Evolutionary conservation across 2,797 vertebrate genomes (phyloP), one percentile per base, ranked within the genome.

Genomic region (Phrynocephalus guinanensis): DNA sequence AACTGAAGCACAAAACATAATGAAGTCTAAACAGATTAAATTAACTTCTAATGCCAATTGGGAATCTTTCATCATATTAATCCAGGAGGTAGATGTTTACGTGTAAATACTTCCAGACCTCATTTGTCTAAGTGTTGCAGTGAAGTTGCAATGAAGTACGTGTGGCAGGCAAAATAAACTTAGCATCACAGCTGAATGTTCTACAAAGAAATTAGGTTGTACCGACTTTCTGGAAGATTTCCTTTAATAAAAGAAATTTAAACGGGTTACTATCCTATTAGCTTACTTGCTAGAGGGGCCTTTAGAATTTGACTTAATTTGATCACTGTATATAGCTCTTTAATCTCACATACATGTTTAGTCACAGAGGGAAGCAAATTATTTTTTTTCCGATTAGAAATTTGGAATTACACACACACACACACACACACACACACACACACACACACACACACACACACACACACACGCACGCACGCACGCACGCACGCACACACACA

Each of bases 231-330:
- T 91, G 87, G 70, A 92, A 85, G 80, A 91, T 82, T 92, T 95
- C 84, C 86, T 93, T 87, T 92, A 86, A 83, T 85, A 91, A 86
- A 94, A 91, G 26, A 50, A 93, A 60, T 92, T 93, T 91, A 95
- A 95, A 89, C 94, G 82, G 92, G 93, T 96, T 95, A 95, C 56
- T 89, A 95, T 91, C 87, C 94, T 92, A 93, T 90, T 93, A 91
- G 88, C 90, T 94, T 94, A 92, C 73, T 87, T 91, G 91, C 90
- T 91, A 87, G 92, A 92, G 87, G 87, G 91, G 87, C 89, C 88
- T 86, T 93, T 82, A 92, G 92, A 94, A 91, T 93, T 15, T 93
- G 93, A 94, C 94, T 91, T 95, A 94, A 96, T 95, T 96, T 94
- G 95, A 91, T 87, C 90, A 92, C 38, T 89, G 15, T 86, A 91